phyloP scores from a whole-genome alignment of 2,888 invertebrate genomes.

The Drosophila siamana region DNA sequence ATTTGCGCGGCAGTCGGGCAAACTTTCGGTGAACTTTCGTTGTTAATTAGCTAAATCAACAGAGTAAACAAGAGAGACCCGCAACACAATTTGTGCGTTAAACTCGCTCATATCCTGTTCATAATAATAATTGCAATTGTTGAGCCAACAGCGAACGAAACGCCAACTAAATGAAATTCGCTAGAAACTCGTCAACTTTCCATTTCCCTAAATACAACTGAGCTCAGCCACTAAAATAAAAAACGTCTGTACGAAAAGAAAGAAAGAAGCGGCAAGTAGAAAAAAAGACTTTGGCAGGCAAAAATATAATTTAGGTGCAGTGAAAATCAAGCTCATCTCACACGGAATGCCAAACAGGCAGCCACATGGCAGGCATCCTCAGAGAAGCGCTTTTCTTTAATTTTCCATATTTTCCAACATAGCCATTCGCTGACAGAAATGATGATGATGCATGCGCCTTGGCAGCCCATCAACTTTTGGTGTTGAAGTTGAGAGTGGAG shows the following conservation, averaged over 20 bases:
- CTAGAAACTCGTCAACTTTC: conserved; percentile 42
- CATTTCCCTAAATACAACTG: conserved; percentile 41
- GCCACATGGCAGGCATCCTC: conserved; percentile 43
- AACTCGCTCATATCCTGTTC: conserved; percentile 58
- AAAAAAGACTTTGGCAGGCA: conserved; percentile 26
- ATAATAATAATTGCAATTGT: conserved; percentile 41
- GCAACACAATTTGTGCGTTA: conserved; percentile 35
- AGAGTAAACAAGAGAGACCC: conserved; percentile 35
- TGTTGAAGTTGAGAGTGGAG: conserved; percentile 15
- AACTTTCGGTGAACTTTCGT: conserved; percentile 54
- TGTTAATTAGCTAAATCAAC: conserved; percentile 56
- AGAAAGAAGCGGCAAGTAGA: conserved; percentile 15
- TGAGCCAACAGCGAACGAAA: conserved; percentile 30
- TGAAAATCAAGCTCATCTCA: conserved; percentile 70
- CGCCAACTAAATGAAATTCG: conserved; percentile 23
- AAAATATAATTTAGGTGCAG: conserved; percentile 73
- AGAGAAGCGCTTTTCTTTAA: conserved; percentile 33
- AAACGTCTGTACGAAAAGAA: conserved; percentile 44
- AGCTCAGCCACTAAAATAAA: conserved; percentile 40
- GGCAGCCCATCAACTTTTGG: conserved; percentile 67
- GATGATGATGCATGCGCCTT: conserved; percentile 74
- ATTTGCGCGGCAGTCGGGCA: conserved; percentile 27
- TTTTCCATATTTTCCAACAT: conserved; percentile 15
- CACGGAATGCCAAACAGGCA: too few relatives aligned
- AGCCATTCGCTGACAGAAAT: conserved; percentile 59